Evolutionary conservation across 2,113 vertebrate species (phyloP).

Genomic region (Neotoma lepida): DNA sequence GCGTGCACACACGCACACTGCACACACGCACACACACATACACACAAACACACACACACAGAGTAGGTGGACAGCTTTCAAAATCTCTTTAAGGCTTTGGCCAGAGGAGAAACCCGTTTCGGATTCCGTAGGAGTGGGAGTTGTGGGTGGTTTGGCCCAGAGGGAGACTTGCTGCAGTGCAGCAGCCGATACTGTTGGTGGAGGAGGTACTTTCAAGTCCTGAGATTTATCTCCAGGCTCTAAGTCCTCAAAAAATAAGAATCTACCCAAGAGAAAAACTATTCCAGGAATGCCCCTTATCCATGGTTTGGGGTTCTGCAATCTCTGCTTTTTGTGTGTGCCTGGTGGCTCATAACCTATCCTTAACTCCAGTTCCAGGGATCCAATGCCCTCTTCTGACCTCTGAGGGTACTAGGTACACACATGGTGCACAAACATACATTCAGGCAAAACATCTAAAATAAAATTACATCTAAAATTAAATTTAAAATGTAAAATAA

Average conservation of each 20-base stretch:
- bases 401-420: background rate
- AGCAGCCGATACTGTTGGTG: fast-evolving
- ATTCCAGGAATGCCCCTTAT: background rate
- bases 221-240: background rate
- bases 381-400: background rate
- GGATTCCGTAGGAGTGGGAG: background rate
- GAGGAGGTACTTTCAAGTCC: background rate
- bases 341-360: background rate
- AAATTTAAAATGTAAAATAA: background rate
- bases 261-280: background rate
- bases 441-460: background rate
- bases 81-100: background rate
- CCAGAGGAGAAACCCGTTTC: background rate
- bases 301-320: background rate
- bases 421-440: background rate
- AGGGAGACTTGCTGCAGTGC: no score
- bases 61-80: background rate
- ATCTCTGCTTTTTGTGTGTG: background rate
- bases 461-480: background rate
- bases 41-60: background rate
- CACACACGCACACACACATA: background rate
- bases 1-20: no score
- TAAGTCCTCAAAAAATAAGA: background rate
- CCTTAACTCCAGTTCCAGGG: background rate
- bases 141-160: background rate